Evolutionary conservation across 1,140 invertebrate genomes (phyloP), one percentile per base, ranked within the genome.

Genomic region (Cherax destructor): DNA sequence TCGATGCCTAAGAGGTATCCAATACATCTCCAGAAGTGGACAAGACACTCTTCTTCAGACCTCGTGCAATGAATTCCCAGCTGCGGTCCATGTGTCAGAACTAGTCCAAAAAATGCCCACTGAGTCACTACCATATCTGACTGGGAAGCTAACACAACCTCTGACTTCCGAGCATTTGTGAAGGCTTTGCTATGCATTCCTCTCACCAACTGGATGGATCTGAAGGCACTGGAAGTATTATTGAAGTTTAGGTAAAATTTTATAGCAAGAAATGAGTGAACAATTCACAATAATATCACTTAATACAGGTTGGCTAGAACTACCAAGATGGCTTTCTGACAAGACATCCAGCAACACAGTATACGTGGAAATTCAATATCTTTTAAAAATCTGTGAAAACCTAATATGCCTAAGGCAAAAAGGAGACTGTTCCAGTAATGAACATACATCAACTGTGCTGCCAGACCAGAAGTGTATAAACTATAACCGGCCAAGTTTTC

Each of bases 1-100:
- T 91, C 86, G n/a, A 92, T 81, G 9, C 92, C 92, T 79, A 92
- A 52, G n/a, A 92, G 88, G 76, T 92, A 91, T 30, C 92, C 92
- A n/a, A 92, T 61, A 6, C 83, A 78, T 52, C 30, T 80, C 92
- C 92, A 92, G 65, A 92, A 92, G 84, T 92, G 92, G 24, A 91
- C 24, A 30, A 92, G 88, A 59, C 88, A 72, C 56, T 90, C 92
- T 65, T 83, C 84, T 59, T 83, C 61, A 4, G 49, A 30, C 61
- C 16, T 76, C 69, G 89, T 59, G 41, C 74, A 41, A 30, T 9
- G n/a, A 41, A 91, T n/a, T 3, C 92, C 92, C 18, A 92, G 76
- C 9, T 89, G 85, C 16, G 24, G 72, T n/a, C 88, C 88, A 1
- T 72, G 86, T 4, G 86, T 91, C n/a, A 88, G 47, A 0, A 79